Evolutionary conservation across 2,113 vertebrate genomes (phyloP), one percentile per base, ranked within the genome.

Genomic region (Tetrax tetrax): DNA sequence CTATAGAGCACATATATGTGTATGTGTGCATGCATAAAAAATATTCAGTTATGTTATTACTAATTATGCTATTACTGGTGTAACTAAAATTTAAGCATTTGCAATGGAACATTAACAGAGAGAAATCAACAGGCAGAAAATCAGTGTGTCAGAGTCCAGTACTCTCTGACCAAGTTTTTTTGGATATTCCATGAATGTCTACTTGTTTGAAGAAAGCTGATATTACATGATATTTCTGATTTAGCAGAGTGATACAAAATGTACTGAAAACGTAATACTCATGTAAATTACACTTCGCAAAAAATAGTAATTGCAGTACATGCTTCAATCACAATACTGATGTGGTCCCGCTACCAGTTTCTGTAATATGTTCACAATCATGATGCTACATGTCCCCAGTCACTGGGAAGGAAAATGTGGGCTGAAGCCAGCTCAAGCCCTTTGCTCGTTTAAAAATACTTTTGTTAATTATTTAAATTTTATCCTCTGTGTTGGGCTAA

Each of bases 341-440:
- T 14, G 37, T 20, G 2, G 18, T 54, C 14, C n/a, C 50, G 0
- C 33, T 79, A 33, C 13, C 3, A 6, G 28, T 16, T 12, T 68
- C 19, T 56, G 2, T 29, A 56, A 31, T 22, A 24, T 5, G 12
- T 7, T 70, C 31, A 63, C 9, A 3, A 3, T 41, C n/a, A 27
- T 0, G 0, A 9, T 19, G 6, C 31, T 80, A 16, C 19, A 5
- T 7, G 15, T 29, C 14, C 35, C 22, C 43, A n/a, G 10, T 3
- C 3, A 0, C 12, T 28, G 12, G 43, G 45, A 64, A 63, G 11
- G 10, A 61, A 48, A 76, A 72, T 0, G 0, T 10, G 4, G 4
- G 4, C 23, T 87, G 35, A 71, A 63, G 47, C 0, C 53, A 76
- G 4, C 11, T 79, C 14, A 66, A 33, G 29, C 2, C 43, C 15